Conservation (phyloP, 2,797 vertebrate genomes). For the Rhinogobio ventralis region DNA sequence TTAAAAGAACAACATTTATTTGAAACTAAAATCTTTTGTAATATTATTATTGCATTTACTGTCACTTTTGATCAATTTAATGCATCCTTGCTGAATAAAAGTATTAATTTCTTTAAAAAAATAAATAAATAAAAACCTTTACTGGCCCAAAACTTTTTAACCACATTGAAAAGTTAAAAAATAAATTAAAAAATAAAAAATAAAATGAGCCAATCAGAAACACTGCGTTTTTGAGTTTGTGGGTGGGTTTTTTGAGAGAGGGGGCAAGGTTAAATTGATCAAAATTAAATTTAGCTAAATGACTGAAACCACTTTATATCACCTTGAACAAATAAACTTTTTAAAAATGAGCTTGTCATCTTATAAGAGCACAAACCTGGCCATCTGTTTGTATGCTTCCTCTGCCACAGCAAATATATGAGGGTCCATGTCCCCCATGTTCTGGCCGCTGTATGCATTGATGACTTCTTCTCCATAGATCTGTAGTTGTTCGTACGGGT, state of each 20-base stretch:
- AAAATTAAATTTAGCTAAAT: not conserved
- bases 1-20: too few species aligned
- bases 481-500: slow-evolving; percentile 91
- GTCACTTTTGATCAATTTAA: not conserved
- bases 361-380: slow-evolving; percentile 78
- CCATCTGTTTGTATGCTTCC: slow-evolving; percentile 96
- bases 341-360: not conserved
- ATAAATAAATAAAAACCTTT: not conserved
- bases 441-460: slow-evolving; percentile 92
- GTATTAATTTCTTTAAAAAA: not conserved
- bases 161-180: too few species aligned
- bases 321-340: not conserved
- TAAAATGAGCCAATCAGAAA: too few species aligned
- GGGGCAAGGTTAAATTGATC: not conserved
- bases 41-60: not conserved
- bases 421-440: slow-evolving; percentile 97
- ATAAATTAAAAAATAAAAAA: too few species aligned
- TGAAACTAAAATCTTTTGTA: not conserved
- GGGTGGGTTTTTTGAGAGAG: not conserved
- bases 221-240: not conserved
- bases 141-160: not conserved
- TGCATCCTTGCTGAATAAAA: not conserved
- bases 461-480: slow-evolving; percentile 98
- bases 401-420: slow-evolving; percentile 97
- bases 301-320: not conserved